These are phyloP conservation scores for Musca domestica DNA, from an alignment of 1,140 invertebrate genomes.

Conservation along the genomic window DNA sequence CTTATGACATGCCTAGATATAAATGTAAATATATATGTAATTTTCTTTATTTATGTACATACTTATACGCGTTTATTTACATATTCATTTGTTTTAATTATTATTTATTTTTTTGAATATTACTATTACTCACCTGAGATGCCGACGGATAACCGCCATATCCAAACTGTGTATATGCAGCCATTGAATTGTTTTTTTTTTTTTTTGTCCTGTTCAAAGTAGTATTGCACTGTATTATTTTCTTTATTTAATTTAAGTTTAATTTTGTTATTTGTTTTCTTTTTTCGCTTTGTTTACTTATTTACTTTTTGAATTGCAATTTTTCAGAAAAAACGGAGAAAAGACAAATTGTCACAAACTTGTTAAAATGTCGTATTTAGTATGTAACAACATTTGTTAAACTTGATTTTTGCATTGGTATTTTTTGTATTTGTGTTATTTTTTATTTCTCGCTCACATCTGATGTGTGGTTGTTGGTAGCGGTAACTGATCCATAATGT, in stretches of 20 bases:
- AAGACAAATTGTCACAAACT: not conserved
- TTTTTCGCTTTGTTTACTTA: constrained; percentile 12
- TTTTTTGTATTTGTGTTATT: too few species aligned
- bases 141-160: constrained; percentile 50
- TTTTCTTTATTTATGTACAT: too few species aligned
- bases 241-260: constrained; percentile 1
- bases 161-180: constrained; percentile 51
- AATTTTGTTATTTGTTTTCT: constrained; percentile 11
- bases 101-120: too few species aligned
- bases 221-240: not conserved
- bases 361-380: not conserved
- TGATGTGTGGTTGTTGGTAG: too few species aligned
- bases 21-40: too few species aligned
- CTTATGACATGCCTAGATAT: too few species aligned
- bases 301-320: constrained; percentile 3
- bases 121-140: constrained; percentile 40
- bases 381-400: too few species aligned
- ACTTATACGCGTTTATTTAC: too few species aligned
- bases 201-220: not conserved
- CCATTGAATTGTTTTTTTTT: constrained; percentile 31
- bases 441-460: too few species aligned
- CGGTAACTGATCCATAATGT: too few species aligned
- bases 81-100: too few species aligned
- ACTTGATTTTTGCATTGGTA: too few species aligned
- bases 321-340: not conserved